These are phyloP conservation scores for Paguma larvata DNA, from an alignment of 2,797 vertebrate genomes.

Conservation along the genomic window DNA sequence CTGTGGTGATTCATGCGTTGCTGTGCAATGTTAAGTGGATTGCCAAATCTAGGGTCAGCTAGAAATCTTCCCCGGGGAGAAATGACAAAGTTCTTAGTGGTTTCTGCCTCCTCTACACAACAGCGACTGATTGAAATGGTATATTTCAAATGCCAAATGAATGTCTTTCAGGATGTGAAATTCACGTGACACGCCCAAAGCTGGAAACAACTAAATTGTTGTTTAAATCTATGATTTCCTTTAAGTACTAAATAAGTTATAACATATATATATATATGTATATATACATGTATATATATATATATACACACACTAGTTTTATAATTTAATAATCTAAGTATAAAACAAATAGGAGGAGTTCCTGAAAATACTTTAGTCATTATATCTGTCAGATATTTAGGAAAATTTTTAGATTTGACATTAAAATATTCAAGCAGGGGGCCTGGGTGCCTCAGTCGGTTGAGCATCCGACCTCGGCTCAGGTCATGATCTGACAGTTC, in stretches of 20 bases:
- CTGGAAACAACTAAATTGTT: background rate
- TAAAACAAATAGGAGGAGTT: background rate
- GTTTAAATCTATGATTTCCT: background rate
- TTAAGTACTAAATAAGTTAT: background rate
- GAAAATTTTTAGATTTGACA: slow-evolving; percentile 30
- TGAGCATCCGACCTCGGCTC: no score
- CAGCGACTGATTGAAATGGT: background rate
- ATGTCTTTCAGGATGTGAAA: background rate
- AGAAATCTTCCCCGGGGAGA: slow-evolving; percentile 22
- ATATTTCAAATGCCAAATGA: background rate
- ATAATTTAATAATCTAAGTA: background rate
- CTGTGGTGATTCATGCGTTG: slow-evolving; percentile 37
- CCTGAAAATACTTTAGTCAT: background rate
- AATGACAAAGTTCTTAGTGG: background rate
- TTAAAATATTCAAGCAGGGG: background rate
- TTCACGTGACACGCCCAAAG: background rate
- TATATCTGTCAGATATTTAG: background rate
- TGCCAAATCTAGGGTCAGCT: slow-evolving; percentile 54
- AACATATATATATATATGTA: background rate
- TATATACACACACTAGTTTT: background rate
- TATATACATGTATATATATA: no score
- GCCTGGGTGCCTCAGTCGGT: no score
- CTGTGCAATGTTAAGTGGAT: background rate
- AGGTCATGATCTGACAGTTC: no score
- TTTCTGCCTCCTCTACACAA: background rate